A percentile compares a stretch with the other conserved stretches of the same genome.
Conservation (phyloP, 2,797 vertebrate species). For the Alfaro cultratus region DNA sequence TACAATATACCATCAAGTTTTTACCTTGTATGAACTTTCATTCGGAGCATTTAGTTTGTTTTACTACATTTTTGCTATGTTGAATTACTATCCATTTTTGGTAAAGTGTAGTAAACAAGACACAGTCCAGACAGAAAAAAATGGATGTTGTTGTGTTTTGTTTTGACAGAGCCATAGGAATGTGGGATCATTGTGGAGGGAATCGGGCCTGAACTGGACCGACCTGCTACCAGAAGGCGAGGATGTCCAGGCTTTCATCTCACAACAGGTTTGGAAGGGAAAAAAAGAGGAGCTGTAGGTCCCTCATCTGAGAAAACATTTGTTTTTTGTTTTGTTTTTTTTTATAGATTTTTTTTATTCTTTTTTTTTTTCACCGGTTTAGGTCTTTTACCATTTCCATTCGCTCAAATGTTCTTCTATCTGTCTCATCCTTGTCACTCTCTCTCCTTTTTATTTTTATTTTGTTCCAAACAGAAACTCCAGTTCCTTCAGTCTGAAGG, state of each 20-base stretch:
- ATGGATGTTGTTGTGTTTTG: slow-evolving; percentile 10
- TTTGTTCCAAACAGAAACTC: slow-evolving; percentile 86
- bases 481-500: slow-evolving; percentile 84
- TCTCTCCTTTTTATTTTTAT: background rate
- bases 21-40: background rate
- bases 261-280: slow-evolving; percentile 84
- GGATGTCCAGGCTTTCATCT: slow-evolving; percentile 90
- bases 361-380: background rate
- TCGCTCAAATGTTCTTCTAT: background rate
- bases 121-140: background rate
- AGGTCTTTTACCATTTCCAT: background rate
- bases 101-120: background rate
- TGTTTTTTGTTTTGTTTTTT: background rate
- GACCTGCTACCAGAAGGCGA: slow-evolving; percentile 91
- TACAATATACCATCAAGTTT: background rate
- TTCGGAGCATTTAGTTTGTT: background rate
- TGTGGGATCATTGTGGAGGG: slow-evolving; percentile 93
- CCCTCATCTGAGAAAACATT: background rate
- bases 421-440: background rate
- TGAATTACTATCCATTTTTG: background rate
- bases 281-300: background rate
- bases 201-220: slow-evolving; percentile 90
- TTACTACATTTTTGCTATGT: background rate
- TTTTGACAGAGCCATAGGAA: slow-evolving; percentile 94
- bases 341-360: background rate